A percentile compares a stretch with the other conserved stretches of the same genome.
Conservation (phyloP, 2,797 vertebrate genomes). For the Epinephelus awoara region DNA sequence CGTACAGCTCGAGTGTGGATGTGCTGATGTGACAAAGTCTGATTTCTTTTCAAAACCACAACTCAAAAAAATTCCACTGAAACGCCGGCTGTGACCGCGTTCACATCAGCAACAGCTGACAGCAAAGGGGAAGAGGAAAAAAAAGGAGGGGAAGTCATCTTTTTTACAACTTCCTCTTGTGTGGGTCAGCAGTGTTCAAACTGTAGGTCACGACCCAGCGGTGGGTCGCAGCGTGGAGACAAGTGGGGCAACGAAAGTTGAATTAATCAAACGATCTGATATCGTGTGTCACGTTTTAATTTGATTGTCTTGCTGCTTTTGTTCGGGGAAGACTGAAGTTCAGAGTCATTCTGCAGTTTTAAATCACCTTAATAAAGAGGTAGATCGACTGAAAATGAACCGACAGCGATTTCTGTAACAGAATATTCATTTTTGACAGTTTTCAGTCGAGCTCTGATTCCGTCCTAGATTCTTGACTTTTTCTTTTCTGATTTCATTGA, state of each 20-base stretch:
- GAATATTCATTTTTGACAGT: no score
- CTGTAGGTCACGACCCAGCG: neutral
- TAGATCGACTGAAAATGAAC: no score
- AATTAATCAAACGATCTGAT: neutral
- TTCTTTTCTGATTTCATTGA: no score
- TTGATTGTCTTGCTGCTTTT: no score
- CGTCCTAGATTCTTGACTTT: no score
- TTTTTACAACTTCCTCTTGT: slow-evolving; percentile 25
- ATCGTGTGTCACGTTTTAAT: neutral
- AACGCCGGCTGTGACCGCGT: neutral
- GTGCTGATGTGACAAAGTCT: neutral
- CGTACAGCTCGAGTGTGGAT: neutral
- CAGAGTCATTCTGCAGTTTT: neutral
- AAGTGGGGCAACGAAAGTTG: no score
- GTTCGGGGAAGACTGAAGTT: neutral
- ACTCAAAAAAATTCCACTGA: neutral
- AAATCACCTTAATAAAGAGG: no score
- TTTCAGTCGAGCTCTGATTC: no score
- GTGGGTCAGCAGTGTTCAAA: neutral
- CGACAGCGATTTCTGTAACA: no score
- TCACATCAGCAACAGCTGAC: slow-evolving; percentile 1
- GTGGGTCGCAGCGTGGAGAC: neutral
- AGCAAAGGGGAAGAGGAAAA: slow-evolving; percentile 21
- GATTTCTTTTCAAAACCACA: slow-evolving; percentile 1
- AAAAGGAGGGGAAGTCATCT: slow-evolving; percentile 5